Base-by-base conservation (phyloP, 64 coral and sea anemone species). In the Anthopleura sola region DNA sequence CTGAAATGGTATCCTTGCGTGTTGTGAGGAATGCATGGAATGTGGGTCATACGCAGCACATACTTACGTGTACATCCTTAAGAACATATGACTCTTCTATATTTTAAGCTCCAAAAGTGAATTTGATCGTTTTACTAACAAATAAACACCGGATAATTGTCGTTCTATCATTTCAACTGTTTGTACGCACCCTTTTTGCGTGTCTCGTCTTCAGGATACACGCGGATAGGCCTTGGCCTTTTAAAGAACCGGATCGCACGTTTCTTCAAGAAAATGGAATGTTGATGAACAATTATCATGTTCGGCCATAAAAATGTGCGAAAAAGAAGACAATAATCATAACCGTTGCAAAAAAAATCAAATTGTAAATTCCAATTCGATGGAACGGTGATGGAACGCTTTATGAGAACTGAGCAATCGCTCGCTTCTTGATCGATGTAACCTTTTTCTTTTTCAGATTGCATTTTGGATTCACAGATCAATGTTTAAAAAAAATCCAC, bases 81-180 rank as follows among this genome's bases (percentile, higher is more conserved):
- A 34, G 11, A 32, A 66, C 5, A 23, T 1, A 71, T 71, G n/a
- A 33, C 26, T 71, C 28, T 32, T 34, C 66, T 71, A 34, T 71
- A 44, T 16, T 71, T 62, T 36, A 71, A 71, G 62, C 24, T 23
- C 26, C 23, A 29, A 71, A 34, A 34, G 14, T 32, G 62, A 68
- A 26, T 71, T 71, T 71, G 66, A 71, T 71, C 66, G 66, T 71
- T 71, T 71, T 36, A 71, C 24, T 28, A 71, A 34, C 66, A 71
- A 71, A 71, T 71, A 31, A 71, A 71, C 66, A 34, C 66, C 66
- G 66, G 29, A 71, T 71, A 71, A 71, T 32, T 71, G 3, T 71
- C 26, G 23, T 71, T 3, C 58, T n/a, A n/a, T n/a, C 66, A 3
- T 71, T 71, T 71, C 66, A 71, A 71, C 66, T 15, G 58, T 62